Evolutionary conservation across 1,140 invertebrate species (phyloP), one percentile per base, ranked within the genome.

Genomic region (Cotesia vestalis): DNA sequence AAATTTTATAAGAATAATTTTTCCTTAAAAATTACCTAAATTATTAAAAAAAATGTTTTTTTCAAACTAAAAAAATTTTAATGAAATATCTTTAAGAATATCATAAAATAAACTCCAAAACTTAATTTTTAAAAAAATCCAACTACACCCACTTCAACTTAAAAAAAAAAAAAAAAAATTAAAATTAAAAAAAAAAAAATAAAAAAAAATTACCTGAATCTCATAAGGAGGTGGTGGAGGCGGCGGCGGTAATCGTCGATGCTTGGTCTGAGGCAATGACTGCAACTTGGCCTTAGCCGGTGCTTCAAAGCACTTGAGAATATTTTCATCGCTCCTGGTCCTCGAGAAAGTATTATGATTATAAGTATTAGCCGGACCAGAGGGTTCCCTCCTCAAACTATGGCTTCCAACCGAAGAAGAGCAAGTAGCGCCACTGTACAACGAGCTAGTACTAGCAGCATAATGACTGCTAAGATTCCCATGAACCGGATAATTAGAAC

Each of bases 291-390:
- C 82, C 12, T 80, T 68, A 27, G 77, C 75, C 57, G 85, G 75
- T 0, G 80, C 73, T 66, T 92, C 90, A 75, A 89, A 90, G 67
- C 88, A 88, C 74, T 92, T 93, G 71, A 94, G 83, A 77, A 94
- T 91, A 78, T 94, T 94, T 77, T 94, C 93, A 78, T 94, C 92
- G 64, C 92, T 93, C 79, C 90, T 90, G 11, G 92, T 91, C 76
- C 92, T 86, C 40, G 89, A 86, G 80, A 93, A 93, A 73, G 86
- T 67, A 35, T 84, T 77, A 12, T 82, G 84, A 1, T 81, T 80
- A 27, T 85, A 85, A 4, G 89, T 83, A 66, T 88, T 81, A 12
- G 88, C 86, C 4, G 87, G 86, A 52, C 89, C 85, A 17, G 89
- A 84, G 0, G 88, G 88, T 61, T 89, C 84, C 0, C 84, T 83